A percentile compares a stretch with the other conserved stretches of the same genome.
phyloP scores from a whole-genome alignment of 1,140 invertebrate genomes.

The Cydia splendana region DNA sequence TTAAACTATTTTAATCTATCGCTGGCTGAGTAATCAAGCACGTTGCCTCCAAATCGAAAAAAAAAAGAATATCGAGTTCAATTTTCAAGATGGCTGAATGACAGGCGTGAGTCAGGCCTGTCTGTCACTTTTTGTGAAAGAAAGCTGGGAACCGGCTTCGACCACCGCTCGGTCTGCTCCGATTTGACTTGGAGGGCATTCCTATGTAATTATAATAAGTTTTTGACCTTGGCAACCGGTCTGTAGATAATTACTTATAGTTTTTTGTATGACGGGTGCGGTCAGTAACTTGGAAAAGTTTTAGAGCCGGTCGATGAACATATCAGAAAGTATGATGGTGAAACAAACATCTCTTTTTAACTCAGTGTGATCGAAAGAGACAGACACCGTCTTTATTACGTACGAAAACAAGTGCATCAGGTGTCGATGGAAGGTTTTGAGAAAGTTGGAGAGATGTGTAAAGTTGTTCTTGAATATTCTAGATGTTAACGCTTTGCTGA shows the following conservation, averaged over 20 bases:
- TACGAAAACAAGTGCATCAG: neutral
- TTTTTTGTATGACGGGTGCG: conserved; percentile 20
- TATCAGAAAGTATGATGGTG: neutral
- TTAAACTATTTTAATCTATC: neutral
- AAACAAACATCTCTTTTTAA: too few species aligned
- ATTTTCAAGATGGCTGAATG: conserved; percentile 31
- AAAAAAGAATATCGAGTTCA: conserved; percentile 5
- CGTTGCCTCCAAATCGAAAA: neutral
- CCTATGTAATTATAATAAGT: conserved; percentile 25
- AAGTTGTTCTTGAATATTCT: neutral
- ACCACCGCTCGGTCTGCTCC: conserved; percentile 22
- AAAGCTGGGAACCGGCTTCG: conserved; percentile 23
- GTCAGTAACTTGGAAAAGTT: conserved; percentile 30
- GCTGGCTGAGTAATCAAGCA: conserved; percentile 5
- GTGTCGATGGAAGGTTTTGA: conserved; percentile 11
- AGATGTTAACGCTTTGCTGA: neutral
- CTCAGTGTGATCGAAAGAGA: too few species aligned
- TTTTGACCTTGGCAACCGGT: conserved; percentile 28
- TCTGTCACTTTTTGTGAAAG: conserved; percentile 25
- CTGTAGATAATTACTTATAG: conserved; percentile 25
- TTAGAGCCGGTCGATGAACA: conserved; percentile 6
- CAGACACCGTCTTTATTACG: too few species aligned
- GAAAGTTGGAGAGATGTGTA: conserved; percentile 21
- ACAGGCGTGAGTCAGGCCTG: conserved; percentile 28
- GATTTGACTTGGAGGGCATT: conserved; percentile 17